These are phyloP conservation scores for Tragelaphus scriptus DNA, from an alignment of 2,113 vertebrate species.

Conservation along the genomic window DNA sequence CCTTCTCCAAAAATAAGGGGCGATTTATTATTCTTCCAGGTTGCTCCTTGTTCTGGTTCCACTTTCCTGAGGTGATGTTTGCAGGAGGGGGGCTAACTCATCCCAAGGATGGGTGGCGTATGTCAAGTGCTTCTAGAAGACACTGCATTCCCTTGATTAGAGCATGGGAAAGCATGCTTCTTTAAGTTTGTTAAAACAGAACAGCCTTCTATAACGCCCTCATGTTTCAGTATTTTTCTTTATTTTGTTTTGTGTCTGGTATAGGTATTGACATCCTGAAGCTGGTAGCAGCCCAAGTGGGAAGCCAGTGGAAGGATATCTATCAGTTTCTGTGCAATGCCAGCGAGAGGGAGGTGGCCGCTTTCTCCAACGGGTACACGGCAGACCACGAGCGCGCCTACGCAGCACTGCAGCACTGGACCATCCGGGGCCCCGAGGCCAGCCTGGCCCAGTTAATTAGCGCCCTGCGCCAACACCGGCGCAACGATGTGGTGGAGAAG, in stretches of 20 bases:
- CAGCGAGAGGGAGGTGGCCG: conserved; percentile 92
- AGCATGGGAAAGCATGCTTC: not conserved
- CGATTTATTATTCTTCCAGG: not conserved
- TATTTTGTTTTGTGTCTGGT: conserved; percentile 13
- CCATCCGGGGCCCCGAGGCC: conserved; percentile 91
- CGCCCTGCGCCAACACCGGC: conserved; percentile 90
- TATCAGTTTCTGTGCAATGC: conserved; percentile 94
- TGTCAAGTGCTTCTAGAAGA: not conserved
- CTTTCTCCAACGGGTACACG: conserved; percentile 91
- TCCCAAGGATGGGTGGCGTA: not conserved
- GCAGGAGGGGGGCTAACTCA: too few relatives aligned
- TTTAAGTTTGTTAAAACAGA: not conserved
- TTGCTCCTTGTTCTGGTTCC: not conserved
- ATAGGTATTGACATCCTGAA: conserved; percentile 95
- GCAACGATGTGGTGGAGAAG: conserved; percentile 96
- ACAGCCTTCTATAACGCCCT: not conserved
- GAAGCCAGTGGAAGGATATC: conserved; percentile 95
- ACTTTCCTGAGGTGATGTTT: not conserved
- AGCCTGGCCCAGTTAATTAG: conserved; percentile 97
- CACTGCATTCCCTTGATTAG: not conserved
- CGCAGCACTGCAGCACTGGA: conserved; percentile 96
- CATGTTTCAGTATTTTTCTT: not conserved
- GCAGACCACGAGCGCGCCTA: conserved; percentile 93
- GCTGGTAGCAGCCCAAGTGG: conserved; percentile 93
- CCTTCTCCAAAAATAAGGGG: not conserved